Base-by-base conservation (phyloP, 2,888 invertebrate species). In the Cephus runcator region DNA sequence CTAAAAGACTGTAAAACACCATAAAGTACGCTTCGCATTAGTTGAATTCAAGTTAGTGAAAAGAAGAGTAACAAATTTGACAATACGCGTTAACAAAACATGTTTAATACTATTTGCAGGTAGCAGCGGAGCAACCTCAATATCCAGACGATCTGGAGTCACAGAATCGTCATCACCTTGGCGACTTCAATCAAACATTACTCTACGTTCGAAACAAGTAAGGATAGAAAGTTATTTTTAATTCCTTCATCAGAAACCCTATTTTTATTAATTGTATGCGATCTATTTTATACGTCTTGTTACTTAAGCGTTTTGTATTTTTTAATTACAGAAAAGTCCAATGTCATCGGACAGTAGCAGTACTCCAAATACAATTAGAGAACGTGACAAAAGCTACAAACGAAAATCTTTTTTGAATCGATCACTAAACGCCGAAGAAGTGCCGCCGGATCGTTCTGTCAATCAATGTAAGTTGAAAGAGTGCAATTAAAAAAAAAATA, bases 361-460 rank as follows among this genome's bases (percentile, higher is more conserved):
- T 76, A 75, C 84, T 34, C 84, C 85, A 77, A 87, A 84, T 79
- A 89, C 90, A 76, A 87, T 89, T 79, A 87, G 90, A 82, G 91
- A 91, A 80, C 91, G 89, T 79, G 95, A 95, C 91, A 95, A 94
- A 88, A 94, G 93, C 88, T 92, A 93, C 84, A 95, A 94, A 91
- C 93, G 94, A 81, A 95, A 94, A 92, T 95, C 94, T 84, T 94
- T 94, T 92, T 92, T 94, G 86, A 95, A 94, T 92, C 93, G 93
- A 83, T 93, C 93, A 73, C 91, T 89, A 83, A 92, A 92, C 56
- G 92, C 92, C 68, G 93, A 93, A 87, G 93, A 93, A 80, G 88
- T 73, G 69, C 34, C 76, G 73, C 71, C 78, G 35, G 84, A 86
- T 73, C 79, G 80, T 77, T 77, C 76, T 34, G 80, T 74, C 80